These are phyloP conservation scores for Parapsyche elsis DNA, from an alignment of 1,140 invertebrate species.

Conservation along the genomic window DNA sequence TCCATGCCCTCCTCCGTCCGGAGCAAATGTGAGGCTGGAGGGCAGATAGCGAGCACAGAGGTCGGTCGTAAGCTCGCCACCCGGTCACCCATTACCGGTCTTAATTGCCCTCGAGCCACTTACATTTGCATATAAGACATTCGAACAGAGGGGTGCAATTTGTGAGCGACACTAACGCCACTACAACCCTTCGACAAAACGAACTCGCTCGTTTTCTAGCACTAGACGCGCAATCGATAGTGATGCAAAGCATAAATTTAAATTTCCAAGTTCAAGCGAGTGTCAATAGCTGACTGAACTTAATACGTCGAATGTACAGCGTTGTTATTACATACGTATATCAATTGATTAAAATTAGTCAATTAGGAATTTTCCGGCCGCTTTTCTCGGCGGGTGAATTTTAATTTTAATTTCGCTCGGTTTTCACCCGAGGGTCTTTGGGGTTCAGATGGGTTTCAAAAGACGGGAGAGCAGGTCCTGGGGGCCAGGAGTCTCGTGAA, in stretches of 20 bases:
- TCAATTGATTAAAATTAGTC: too few species aligned
- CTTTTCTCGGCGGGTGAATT: conserved; percentile 4
- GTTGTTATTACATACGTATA: too few species aligned
- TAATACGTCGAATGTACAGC: too few species aligned
- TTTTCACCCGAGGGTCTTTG: neutral
- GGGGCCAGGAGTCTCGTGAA: conserved; percentile 29
- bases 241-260: too few species aligned
- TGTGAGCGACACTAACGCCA: too few species aligned
- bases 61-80: conserved; percentile 33
- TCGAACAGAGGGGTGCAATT: too few species aligned
- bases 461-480: conserved; percentile 16
- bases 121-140: conserved; percentile 53
- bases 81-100: conserved; percentile 43
- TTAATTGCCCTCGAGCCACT: conserved; percentile 47
- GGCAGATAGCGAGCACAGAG: conserved; percentile 33
- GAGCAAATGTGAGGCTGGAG: conserved; percentile 27
- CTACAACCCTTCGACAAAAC: too few species aligned
- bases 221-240: too few species aligned
- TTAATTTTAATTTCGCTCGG: conserved; percentile 34
- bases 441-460: conserved; percentile 23
- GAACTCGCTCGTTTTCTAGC: too few species aligned
- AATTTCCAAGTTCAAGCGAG: too few species aligned
- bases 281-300: too few species aligned
- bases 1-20: neutral
- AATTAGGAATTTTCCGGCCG: neutral